These are phyloP conservation scores for Criorhina ranunculi DNA, from an alignment of 2,888 invertebrate genomes.

Conservation along the genomic window DNA sequence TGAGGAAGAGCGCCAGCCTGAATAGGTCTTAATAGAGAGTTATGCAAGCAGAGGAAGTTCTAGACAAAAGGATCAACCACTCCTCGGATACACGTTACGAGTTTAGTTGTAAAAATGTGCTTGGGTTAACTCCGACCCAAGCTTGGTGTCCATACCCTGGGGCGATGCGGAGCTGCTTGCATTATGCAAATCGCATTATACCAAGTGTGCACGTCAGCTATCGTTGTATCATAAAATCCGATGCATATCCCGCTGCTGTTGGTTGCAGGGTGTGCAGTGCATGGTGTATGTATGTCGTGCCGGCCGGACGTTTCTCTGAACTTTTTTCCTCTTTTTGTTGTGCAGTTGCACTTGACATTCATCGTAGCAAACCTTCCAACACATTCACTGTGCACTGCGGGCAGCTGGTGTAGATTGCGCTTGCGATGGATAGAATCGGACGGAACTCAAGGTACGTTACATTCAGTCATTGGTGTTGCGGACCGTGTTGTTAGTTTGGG, in stretches of 20 bases:
- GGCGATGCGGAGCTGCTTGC: slow-evolving; percentile 26
- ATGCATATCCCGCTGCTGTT: slow-evolving; percentile 56
- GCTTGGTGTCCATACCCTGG: not conserved
- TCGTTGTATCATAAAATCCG: slow-evolving; percentile 57
- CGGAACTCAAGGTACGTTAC: slow-evolving; percentile 62
- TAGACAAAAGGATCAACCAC: slow-evolving; percentile 53
- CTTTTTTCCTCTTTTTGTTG: slow-evolving; percentile 48
- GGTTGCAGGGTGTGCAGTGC: slow-evolving; percentile 41
- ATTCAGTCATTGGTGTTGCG: slow-evolving; percentile 29
- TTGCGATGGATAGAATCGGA: slow-evolving; percentile 40
- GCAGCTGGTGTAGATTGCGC: slow-evolving; percentile 18
- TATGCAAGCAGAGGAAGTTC: slow-evolving; percentile 41
- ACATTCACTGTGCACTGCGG: slow-evolving; percentile 24
- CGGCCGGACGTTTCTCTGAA: slow-evolving; percentile 70
- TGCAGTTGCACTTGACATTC: slow-evolving; percentile 76
- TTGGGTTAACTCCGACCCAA: slow-evolving; percentile 7
- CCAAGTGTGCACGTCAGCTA: slow-evolving; percentile 58
- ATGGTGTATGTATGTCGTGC: slow-evolving; percentile 42
- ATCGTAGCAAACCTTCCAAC: slow-evolving; percentile 57
- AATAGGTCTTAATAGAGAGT: slow-evolving; percentile 40
- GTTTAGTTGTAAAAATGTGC: slow-evolving; percentile 18
- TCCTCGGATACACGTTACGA: slow-evolving; percentile 9
- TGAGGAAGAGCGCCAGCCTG: slow-evolving; percentile 27
- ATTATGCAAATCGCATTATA: slow-evolving; percentile 72
- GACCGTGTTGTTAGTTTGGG: slow-evolving; percentile 38